Conservation (phyloP, 2,888 invertebrate species). For the Strigamia transsilvanica region DNA sequence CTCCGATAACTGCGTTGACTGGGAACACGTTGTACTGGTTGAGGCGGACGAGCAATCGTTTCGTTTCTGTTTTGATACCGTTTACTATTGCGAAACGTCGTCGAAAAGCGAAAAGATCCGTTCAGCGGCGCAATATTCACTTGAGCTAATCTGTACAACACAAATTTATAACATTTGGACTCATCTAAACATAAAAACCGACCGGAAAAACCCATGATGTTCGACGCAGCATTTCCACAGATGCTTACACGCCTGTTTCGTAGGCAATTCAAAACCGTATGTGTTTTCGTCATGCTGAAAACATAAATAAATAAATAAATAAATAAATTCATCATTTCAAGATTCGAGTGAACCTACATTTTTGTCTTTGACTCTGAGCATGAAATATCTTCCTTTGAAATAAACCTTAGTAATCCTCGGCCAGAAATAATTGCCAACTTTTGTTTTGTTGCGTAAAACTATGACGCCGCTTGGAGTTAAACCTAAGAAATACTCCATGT, state of each 20-base stretch:
- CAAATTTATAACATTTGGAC: not conserved
- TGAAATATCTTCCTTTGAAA: conserved; percentile 95
- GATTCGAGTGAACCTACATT: conserved; percentile 74
- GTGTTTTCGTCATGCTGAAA: conserved; percentile 89
- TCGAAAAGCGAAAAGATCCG: conserved; percentile 77
- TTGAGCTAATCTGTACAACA: conserved; percentile 85
- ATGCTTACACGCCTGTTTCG: conserved; percentile 91
- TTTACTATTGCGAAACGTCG: conserved; percentile 81
- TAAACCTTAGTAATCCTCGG: conserved; percentile 95
- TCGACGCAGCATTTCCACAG: conserved; percentile 96
- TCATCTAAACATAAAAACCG: conserved; percentile 53
- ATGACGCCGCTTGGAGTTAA: conserved; percentile 95
- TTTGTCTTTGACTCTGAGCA: conserved; percentile 94
- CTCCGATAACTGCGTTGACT: conserved; percentile 78
- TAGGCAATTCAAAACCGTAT: conserved; percentile 94
- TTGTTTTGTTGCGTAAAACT: conserved; percentile 91
- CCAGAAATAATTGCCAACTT: conserved; percentile 97
- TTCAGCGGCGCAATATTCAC: conserved; percentile 75
- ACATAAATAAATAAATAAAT: conserved; percentile 55
- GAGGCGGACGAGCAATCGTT: conserved; percentile 69
- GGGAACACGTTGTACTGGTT: conserved; percentile 79
- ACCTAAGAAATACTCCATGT: conserved; percentile 94
- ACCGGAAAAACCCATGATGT: conserved; percentile 78
- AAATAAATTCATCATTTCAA: not conserved
- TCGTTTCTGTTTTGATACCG: conserved; percentile 35